Conservation (phyloP, 2,888 invertebrate genomes). For the Neoaliturus tenellus region DNA sequence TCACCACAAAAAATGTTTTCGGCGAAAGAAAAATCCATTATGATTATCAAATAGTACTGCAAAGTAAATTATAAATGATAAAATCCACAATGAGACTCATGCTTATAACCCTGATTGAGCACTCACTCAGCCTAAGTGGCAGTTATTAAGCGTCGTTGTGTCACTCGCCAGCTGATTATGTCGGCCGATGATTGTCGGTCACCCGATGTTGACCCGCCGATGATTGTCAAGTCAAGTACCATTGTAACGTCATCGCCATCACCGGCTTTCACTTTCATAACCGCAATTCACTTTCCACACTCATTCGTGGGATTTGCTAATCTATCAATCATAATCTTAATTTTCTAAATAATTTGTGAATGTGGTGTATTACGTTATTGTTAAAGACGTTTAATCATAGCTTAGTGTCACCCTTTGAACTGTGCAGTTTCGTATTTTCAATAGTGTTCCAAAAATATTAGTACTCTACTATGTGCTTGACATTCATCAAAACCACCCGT, state of each 20-base stretch:
- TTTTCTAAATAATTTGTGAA: background rate
- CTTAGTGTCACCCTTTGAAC: too few species aligned
- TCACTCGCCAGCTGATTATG: background rate
- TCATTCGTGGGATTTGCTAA: background rate
- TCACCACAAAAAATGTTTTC: too few species aligned
- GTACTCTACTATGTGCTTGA: too few species aligned
- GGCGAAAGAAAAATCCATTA: too few species aligned
- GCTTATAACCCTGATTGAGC: conserved; percentile 1
- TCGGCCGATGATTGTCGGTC: conserved; percentile 1
- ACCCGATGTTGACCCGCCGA: background rate
- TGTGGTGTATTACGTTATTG: too few species aligned
- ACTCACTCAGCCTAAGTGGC: background rate
- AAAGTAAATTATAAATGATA: too few species aligned
- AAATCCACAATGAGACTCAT: background rate
- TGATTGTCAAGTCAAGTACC: conserved; percentile 29
- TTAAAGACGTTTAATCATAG: too few species aligned
- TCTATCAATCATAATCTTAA: background rate
- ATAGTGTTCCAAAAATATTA: too few species aligned
- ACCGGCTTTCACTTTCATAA: conserved; percentile 23
- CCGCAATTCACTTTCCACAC: background rate
- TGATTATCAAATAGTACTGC: too few species aligned
- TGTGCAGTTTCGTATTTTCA: too few species aligned
- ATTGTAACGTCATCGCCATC: conserved; percentile 3
- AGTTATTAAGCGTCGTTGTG: background rate
- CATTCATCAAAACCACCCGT: background rate